phyloP scores from a whole-genome alignment of 2,113 vertebrate species.

The Xenotilapia leptura region DNA sequence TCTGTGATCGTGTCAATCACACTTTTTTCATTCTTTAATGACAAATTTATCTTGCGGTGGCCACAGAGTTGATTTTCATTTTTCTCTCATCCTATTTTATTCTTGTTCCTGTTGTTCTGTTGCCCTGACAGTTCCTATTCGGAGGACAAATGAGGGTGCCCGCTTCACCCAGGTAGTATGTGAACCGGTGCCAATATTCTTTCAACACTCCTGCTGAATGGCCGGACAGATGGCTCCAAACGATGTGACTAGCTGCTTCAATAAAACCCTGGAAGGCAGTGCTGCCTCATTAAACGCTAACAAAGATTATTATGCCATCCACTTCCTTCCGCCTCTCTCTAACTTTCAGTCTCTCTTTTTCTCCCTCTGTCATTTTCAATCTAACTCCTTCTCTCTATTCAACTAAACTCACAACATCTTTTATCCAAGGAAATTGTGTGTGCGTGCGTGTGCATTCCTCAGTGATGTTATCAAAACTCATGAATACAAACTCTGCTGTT shows the following conservation, averaged over 20 bases:
- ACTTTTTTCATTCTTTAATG: not conserved
- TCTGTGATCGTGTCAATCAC: not conserved
- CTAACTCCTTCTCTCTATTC: not conserved
- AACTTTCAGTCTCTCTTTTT: constrained; percentile 4
- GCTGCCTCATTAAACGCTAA: constrained; percentile 59
- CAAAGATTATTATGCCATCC: constrained; percentile 50
- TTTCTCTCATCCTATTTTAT: not conserved
- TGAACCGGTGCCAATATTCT: constrained; percentile 31
- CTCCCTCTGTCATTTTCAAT: constrained; percentile 14
- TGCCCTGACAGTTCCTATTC: constrained; percentile 23
- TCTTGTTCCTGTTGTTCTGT: not conserved
- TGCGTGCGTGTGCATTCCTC: not conserved
- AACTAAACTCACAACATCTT: constrained; percentile 23
- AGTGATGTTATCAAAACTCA: constrained; percentile 29
- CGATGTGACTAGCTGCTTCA: constrained; percentile 60
- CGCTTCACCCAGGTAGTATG: constrained; percentile 35
- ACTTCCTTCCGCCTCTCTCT: constrained; percentile 37
- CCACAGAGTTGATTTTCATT: not conserved
- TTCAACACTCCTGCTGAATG: constrained; percentile 32
- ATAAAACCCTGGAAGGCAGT: constrained; percentile 67
- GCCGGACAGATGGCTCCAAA: constrained; percentile 61
- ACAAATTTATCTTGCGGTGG: not conserved
- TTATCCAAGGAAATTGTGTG: not conserved
- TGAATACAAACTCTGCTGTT: constrained; percentile 17
- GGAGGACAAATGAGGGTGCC: constrained; percentile 1